Evolutionary conservation across 2,797 vertebrate genomes (phyloP).

Genomic region (Ispidina lecontei): DNA sequence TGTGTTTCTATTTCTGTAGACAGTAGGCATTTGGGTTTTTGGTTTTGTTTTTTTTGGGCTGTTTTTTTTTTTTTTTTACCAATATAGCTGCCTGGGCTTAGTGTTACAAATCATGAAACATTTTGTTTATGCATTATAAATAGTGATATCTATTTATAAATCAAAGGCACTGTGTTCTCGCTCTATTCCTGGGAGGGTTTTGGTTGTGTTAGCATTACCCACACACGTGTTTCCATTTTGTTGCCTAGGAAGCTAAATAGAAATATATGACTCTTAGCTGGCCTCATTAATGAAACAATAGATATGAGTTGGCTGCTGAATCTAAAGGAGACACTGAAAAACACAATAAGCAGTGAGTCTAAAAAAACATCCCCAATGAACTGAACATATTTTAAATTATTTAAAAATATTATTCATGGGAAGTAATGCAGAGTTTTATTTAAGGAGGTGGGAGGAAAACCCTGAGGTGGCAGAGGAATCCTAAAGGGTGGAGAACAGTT

Average conservation of each 20-base stretch:
- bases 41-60: neutral
- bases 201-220: slow-evolving; percentile 43
- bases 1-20: slow-evolving; percentile 57
- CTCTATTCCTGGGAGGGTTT: slow-evolving; percentile 55
- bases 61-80: neutral
- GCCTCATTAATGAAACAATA: slow-evolving; percentile 12
- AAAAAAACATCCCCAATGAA: neutral
- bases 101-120: slow-evolving; percentile 63
- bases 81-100: slow-evolving; percentile 50
- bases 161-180: slow-evolving; percentile 34
- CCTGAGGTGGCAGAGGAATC: slow-evolving; percentile 26
- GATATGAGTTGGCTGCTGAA: neutral
- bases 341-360: neutral
- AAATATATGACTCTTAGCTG: slow-evolving; percentile 23
- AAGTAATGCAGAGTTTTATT: neutral
- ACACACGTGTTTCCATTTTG: slow-evolving; percentile 31
- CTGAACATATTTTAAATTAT: neutral
- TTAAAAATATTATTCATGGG: slow-evolving; percentile 5
- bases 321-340: neutral
- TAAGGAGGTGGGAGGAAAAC: slow-evolving; percentile 23
- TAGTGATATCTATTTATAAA: slow-evolving; percentile 75
- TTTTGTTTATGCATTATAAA: slow-evolving; percentile 75
- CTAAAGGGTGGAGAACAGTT: slow-evolving; percentile 22
- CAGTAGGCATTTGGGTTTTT: slow-evolving; percentile 2
- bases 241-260: slow-evolving; percentile 39